These are phyloP conservation scores for Sycon ciliatum DNA, from an alignment of 37 sponge, comb jelly and placozoan genomes.

Conservation along the genomic window DNA sequence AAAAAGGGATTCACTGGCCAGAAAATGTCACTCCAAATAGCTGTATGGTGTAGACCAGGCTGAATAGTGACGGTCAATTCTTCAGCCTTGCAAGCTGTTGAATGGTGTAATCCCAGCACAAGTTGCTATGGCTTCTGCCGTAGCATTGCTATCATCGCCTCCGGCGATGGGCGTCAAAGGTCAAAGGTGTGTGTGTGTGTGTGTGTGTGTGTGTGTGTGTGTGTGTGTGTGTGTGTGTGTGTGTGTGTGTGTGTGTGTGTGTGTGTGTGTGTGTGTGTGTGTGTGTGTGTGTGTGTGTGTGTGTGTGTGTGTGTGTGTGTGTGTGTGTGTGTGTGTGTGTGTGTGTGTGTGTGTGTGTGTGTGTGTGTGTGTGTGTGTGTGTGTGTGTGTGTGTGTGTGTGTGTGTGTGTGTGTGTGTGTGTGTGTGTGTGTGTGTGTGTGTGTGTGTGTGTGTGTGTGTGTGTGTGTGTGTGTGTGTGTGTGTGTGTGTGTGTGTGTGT, in stretches of 20 bases:
- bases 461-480: neutral
- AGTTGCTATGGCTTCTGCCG: no score
- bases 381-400: slow-evolving; percentile 31
- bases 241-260: slow-evolving; percentile 33
- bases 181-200: no score
- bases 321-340: neutral
- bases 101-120: no score
- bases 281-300: slow-evolving; percentile 19
- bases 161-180: no score
- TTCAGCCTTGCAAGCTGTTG: no score
- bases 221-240: slow-evolving; percentile 31
- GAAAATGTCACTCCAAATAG: no score
- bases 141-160: no score
- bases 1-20: no score
- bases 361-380: slow-evolving; percentile 30
- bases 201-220: slow-evolving; percentile 30
- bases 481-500: slow-evolving; percentile 15
- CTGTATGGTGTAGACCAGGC: no score
- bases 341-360: slow-evolving; percentile 27
- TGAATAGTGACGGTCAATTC: no score
- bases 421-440: neutral
- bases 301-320: slow-evolving; percentile 25
- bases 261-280: slow-evolving; percentile 32
- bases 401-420: slow-evolving; percentile 15
- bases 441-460: slow-evolving; percentile 19